These are phyloP conservation scores for Camponotus pennsylvanicus DNA, from an alignment of 1,140 invertebrate genomes.

Conservation along the genomic window DNA sequence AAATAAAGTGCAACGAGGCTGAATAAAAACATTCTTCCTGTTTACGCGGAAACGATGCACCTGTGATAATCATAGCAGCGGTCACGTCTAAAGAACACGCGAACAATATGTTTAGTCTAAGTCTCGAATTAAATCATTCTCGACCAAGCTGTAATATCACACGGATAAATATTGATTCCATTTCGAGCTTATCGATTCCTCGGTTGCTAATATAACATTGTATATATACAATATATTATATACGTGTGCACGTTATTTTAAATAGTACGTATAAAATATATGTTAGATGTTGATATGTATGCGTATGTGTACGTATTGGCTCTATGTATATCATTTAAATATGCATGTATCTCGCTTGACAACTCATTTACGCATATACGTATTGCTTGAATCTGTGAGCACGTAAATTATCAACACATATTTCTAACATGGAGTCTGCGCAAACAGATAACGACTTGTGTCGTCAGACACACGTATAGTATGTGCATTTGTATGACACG, in stretches of 20 bases:
- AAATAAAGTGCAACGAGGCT: background rate
- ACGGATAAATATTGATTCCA: slow-evolving; percentile 31
- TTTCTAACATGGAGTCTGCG: background rate
- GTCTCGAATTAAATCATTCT: slow-evolving; percentile 31
- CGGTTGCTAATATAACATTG: background rate
- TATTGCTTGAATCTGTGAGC: background rate
- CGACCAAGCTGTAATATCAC: background rate
- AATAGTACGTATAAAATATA: background rate
- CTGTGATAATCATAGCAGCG: slow-evolving; percentile 20
- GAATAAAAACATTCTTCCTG: slow-evolving; percentile 12
- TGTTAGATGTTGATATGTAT: background rate
- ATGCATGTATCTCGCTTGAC: background rate
- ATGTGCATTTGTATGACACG: background rate
- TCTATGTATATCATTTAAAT: background rate
- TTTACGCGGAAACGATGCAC: slow-evolving; percentile 17
- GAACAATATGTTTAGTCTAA: slow-evolving; percentile 11
- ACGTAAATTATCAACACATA: slow-evolving; percentile 32
- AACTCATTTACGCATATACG: background rate
- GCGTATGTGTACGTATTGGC: background rate
- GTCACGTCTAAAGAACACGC: background rate
- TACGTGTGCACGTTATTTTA: background rate
- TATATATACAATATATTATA: background rate
- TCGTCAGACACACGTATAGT: background rate
- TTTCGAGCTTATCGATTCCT: slow-evolving; percentile 51
- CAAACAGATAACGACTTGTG: background rate